Percentiles rank a stretch among this genome's conserved stretches.
Evolutionary conservation across 2,888 invertebrate genomes (phyloP).

Genomic region (Oeneis ivallda): DNA sequence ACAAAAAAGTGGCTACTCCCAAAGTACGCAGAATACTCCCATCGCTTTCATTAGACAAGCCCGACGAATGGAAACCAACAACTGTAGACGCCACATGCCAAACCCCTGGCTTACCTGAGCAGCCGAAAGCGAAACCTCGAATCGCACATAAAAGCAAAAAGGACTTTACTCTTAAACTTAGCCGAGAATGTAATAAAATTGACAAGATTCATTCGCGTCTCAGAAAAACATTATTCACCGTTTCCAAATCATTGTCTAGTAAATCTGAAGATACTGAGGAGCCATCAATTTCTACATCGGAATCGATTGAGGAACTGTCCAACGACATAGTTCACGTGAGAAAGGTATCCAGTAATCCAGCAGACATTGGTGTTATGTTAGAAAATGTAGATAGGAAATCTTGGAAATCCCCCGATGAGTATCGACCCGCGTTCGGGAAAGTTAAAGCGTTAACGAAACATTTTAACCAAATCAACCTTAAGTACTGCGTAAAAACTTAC

Average conservation of each 20-base stretch:
- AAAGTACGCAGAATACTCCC: constrained; percentile 73
- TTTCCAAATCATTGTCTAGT: constrained; percentile 62
- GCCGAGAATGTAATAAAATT: constrained; percentile 55
- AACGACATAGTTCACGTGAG: constrained; percentile 38
- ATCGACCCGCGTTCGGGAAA: constrained; percentile 85
- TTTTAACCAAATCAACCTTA: constrained; percentile 81
- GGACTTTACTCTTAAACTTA: constrained; percentile 60
- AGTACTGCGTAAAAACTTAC: constrained; percentile 67
- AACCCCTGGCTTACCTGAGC: constrained; percentile 60
- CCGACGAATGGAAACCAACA: constrained; percentile 59
- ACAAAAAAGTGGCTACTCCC: constrained; percentile 61
- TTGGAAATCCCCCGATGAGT: constrained; percentile 87
- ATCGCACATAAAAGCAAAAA: constrained; percentile 43
- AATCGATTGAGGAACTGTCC: constrained; percentile 58
- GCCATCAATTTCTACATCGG: constrained; percentile 66
- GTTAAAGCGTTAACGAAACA: constrained; percentile 87
- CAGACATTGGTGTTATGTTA: constrained; percentile 59
- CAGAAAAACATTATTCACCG: constrained; percentile 59
- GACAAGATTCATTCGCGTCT: constrained; percentile 63
- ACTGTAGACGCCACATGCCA: constrained; percentile 71
- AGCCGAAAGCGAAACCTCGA: constrained; percentile 44
- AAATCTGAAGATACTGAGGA: constrained; percentile 69
- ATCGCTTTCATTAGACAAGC: constrained; percentile 65
- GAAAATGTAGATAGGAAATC: constrained; percentile 77
- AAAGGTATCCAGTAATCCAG: constrained; percentile 46